A percentile compares a stretch with the other conserved stretches of the same genome.
Conservation (phyloP, 2,888 invertebrate genomes). For the Cheilosia grossa region DNA sequence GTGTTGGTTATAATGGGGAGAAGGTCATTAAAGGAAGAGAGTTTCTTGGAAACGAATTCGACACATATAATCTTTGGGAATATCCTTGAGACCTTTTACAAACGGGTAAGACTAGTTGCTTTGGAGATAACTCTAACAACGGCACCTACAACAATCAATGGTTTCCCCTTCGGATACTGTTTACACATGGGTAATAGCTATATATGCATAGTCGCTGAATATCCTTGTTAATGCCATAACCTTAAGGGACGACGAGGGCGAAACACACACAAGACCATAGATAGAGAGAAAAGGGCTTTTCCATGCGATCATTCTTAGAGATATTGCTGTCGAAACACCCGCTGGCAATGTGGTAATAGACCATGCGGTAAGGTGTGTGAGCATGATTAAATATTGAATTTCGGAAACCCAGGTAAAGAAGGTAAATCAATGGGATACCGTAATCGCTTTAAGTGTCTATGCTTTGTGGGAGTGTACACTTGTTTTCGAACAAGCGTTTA, state of each 20-base stretch:
- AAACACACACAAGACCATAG: not conserved
- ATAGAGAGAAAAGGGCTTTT: conserved; percentile 31
- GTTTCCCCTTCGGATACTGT: conserved; percentile 42
- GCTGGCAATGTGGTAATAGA: conserved; percentile 53
- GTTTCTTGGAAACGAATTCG: not conserved
- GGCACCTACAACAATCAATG: conserved; percentile 16
- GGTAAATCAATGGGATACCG: conserved; percentile 47
- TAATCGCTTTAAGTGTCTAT: conserved; percentile 44
- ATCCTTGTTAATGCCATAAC: conserved; percentile 32
- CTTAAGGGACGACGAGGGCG: conserved; percentile 17
- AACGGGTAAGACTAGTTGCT: conserved; percentile 3
- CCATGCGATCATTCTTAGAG: conserved; percentile 41
- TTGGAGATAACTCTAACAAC: conserved; percentile 20
- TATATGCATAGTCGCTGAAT: conserved; percentile 22
- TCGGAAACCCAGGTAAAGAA: conserved; percentile 46
- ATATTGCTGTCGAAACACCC: conserved; percentile 47
- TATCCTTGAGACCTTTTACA: not conserved
- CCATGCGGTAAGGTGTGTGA: conserved; percentile 49
- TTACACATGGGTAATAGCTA: conserved; percentile 11
- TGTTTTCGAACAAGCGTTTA: conserved; percentile 39
- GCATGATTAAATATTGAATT: conserved; percentile 61
- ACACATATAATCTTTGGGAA: not conserved
- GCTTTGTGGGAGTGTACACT: not conserved
- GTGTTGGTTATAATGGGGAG: too few relatives aligned
- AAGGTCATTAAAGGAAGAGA: too few relatives aligned